Conservation (phyloP, 2,888 invertebrate species). For the Teleiodes luculella region DNA sequence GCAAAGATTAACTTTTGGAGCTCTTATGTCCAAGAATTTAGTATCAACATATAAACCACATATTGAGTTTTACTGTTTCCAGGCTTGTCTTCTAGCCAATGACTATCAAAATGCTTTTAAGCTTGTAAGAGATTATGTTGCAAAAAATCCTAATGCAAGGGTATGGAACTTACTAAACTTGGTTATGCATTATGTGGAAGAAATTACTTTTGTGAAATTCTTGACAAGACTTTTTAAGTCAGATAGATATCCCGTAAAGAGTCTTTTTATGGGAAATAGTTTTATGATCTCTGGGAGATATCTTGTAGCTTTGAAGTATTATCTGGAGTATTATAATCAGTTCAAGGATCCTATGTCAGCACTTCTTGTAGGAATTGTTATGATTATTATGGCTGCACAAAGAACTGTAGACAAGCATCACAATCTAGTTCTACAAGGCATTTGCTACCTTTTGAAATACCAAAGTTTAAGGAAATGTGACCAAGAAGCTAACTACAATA, state of each 20-base stretch:
- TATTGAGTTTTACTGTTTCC: conserved; percentile 81
- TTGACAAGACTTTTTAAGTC: conserved; percentile 81
- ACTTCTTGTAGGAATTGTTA: conserved; percentile 86
- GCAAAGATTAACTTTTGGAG: conserved; percentile 87
- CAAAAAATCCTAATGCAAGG: conserved; percentile 78
- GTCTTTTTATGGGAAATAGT: conserved; percentile 89
- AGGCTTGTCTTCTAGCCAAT: conserved; percentile 85
- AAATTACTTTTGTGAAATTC: conserved; percentile 88
- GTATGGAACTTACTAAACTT: conserved; percentile 91
- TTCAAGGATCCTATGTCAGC: conserved; percentile 84
- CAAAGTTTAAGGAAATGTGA: conserved; percentile 84
- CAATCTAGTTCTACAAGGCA: conserved; percentile 85
- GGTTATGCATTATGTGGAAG: conserved; percentile 85
- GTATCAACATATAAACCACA: conserved; percentile 55
- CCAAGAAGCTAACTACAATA: conserved; percentile 92
- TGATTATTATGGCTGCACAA: conserved; percentile 90
- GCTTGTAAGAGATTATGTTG: conserved; percentile 84
- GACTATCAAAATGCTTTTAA: conserved; percentile 87
- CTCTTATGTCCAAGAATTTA: conserved; percentile 83
- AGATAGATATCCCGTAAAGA: conserved; percentile 64
- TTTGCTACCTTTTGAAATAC: conserved; percentile 86
- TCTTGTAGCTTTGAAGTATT: conserved; percentile 89
- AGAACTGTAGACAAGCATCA: conserved; percentile 89
- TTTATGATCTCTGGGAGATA: conserved; percentile 91
- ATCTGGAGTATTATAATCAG: conserved; percentile 84